Conservation (phyloP, 2,888 invertebrate genomes). For the Lomographa bimaculata region DNA sequence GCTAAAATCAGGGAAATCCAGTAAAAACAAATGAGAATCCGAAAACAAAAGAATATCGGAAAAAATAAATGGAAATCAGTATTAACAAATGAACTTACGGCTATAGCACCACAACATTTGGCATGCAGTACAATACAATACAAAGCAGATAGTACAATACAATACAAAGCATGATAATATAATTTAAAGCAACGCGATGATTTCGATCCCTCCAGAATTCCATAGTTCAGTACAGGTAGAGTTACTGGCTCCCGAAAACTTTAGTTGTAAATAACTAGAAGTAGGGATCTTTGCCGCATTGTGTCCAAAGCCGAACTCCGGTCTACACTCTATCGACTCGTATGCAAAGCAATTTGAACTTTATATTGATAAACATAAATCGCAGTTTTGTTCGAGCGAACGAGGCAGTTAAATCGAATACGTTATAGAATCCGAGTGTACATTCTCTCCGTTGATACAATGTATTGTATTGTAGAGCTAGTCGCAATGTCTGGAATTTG, state of each 20-base stretch:
- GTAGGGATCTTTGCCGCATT: conserved; percentile 34
- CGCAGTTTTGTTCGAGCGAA: conserved; percentile 25
- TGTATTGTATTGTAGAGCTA: conserved; percentile 11
- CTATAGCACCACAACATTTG: no score
- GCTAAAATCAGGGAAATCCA: no score
- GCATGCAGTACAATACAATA: no score
- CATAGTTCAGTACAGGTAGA: conserved; percentile 15
- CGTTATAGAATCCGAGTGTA: conserved; percentile 32
- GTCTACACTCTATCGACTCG: conserved; percentile 24
- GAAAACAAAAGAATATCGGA: no score
- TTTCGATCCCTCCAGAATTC: neutral
- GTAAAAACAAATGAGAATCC: no score
- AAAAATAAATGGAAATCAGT: no score
- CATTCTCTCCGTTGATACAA: conserved; percentile 32
- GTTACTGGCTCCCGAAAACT: conserved; percentile 26
- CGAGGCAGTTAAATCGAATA: conserved; percentile 24
- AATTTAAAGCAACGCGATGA: conserved; percentile 14
- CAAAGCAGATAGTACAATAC: no score
- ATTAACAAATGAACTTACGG: no score
- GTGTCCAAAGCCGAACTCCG: conserved; percentile 25
- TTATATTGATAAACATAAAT: conserved; percentile 32
- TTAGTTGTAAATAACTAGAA: conserved; percentile 29
- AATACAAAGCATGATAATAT: no score
- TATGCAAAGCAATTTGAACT: conserved; percentile 36
- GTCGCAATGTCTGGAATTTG: conserved; percentile 10